phyloP scores from a whole-genome alignment of 2,888 invertebrate genomes.

The Rosalia funebris region DNA sequence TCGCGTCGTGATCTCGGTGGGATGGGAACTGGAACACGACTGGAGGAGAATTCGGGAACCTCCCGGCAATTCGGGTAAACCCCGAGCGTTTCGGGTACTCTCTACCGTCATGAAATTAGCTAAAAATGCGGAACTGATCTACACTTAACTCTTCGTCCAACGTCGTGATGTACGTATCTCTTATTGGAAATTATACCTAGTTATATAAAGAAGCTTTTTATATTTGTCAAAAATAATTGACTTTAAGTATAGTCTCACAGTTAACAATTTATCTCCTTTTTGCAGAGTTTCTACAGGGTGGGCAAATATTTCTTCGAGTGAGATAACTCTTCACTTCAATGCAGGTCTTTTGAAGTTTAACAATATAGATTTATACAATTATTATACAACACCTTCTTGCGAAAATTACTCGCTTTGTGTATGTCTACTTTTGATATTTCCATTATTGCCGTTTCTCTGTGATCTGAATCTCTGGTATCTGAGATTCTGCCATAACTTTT shows the following conservation, averaged over 20 bases:
- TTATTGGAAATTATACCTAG: slow-evolving; percentile 29
- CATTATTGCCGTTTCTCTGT: too few species aligned
- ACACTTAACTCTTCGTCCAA: slow-evolving; percentile 29
- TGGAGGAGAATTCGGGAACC: slow-evolving; percentile 50
- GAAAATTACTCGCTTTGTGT: too few species aligned
- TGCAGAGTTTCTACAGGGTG: slow-evolving; percentile 1
- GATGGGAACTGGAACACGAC: slow-evolving; percentile 62
- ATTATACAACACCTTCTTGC: too few species aligned
- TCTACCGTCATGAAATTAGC: slow-evolving; percentile 53
- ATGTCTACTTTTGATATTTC: too few species aligned
- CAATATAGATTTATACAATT: too few species aligned
- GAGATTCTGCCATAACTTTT: too few species aligned
- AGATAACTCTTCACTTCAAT: too few species aligned
- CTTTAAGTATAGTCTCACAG: slow-evolving; percentile 17
- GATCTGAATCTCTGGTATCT: too few species aligned
- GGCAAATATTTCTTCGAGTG: background rate
- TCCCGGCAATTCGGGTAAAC: slow-evolving; percentile 55
- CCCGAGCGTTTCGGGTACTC: slow-evolving; percentile 48
- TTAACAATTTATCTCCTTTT: slow-evolving; percentile 10
- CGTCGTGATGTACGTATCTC: slow-evolving; percentile 25
- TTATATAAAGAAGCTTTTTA: slow-evolving; percentile 32
- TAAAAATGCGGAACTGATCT: slow-evolving; percentile 58
- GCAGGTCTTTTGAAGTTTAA: too few species aligned
- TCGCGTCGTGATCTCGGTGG: slow-evolving; percentile 56
- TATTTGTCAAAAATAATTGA: slow-evolving; percentile 30